Evolutionary conservation across 2,888 invertebrate genomes (phyloP).

Genomic region (Liodrosophila aerea): DNA sequence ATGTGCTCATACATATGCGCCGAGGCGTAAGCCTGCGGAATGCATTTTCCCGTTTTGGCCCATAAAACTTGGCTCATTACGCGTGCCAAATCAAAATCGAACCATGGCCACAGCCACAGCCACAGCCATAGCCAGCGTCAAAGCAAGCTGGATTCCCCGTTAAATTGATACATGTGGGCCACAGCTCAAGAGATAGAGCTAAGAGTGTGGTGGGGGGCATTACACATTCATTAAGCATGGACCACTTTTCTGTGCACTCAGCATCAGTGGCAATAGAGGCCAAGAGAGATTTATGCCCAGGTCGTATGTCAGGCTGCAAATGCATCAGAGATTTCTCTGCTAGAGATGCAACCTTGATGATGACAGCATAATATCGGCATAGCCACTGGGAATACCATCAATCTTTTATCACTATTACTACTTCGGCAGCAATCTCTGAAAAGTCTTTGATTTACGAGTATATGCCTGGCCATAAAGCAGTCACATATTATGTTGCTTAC

Average conservation of each 20-base stretch:
- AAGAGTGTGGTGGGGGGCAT: slow-evolving; percentile 16
- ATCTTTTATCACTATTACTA: neutral
- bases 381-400: neutral
- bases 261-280: slow-evolving; percentile 27
- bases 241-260: slow-evolving; percentile 64
- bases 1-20: slow-evolving; percentile 53
- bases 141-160: slow-evolving; percentile 44
- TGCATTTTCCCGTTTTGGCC: slow-evolving; percentile 50
- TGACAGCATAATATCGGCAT: neutral
- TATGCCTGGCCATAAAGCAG: neutral
- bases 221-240: slow-evolving; percentile 66
- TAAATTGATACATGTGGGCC: slow-evolving; percentile 68
- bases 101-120: slow-evolving; percentile 26
- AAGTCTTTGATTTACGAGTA: neutral
- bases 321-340: slow-evolving; percentile 20
- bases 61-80: slow-evolving; percentile 71
- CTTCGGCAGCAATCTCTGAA: no score
- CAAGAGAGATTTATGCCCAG: slow-evolving; percentile 47
- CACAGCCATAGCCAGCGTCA: slow-evolving; percentile 43
- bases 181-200: slow-evolving; percentile 8
- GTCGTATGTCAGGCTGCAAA: slow-evolving; percentile 36
- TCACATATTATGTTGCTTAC: slow-evolving; percentile 5
- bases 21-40: slow-evolving; percentile 34
- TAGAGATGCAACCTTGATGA: slow-evolving; percentile 31
- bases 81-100: slow-evolving; percentile 69